Base-by-base conservation (phyloP, 2,888 invertebrate genomes). In the Thereva unica region DNA sequence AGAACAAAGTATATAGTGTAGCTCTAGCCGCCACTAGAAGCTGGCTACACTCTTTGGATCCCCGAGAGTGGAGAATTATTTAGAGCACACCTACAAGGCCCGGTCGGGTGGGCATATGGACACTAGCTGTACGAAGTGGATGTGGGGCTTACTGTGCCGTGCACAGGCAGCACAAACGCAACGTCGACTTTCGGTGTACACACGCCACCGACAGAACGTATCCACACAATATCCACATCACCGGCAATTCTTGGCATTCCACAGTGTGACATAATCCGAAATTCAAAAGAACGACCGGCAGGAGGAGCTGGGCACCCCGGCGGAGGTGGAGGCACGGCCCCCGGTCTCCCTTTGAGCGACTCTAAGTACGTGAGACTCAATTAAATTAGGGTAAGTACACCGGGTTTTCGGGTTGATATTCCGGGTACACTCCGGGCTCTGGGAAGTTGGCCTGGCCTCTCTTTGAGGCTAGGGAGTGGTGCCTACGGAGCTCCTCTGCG, bases 241-340 rank as follows among this genome's bases (percentile, higher is more conserved):
- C 55, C 64, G 55, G 55, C 45, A 64, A 64, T 55, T 64, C 55
- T 64, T 64, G 40, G 34, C 54, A 64, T 64, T 64, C 64, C 64
- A 47, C 54, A 44, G 55, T 55, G 54, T 64, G 64, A 54, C 64
- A 55, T 64, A 64, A 64, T 64, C 59, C 37, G 44, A 12, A 61
- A 41, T 41, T 40, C 50, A 49, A 61, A 57, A 59, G 37, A 55
- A 45, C 12, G 35, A 44, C 41, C 23, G 56, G 9, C 42, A 45
- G 44, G n/a, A 23, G 23, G 23, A 23, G 23, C 23, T 23, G 23
- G 23, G 23, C 23, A 23, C 23, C 23, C 23, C 23, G 23, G 23
- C 23, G 23, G 23, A 23, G 23, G 23, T 23, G 23, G 23, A 23
- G 23, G 23, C 23, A 23, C 2, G 23, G 1, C 23, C 23, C 23